Evolutionary conservation across 2,888 invertebrate genomes (phyloP), one percentile per base, ranked within the genome.

Genomic region (Drosophila rubida): DNA sequence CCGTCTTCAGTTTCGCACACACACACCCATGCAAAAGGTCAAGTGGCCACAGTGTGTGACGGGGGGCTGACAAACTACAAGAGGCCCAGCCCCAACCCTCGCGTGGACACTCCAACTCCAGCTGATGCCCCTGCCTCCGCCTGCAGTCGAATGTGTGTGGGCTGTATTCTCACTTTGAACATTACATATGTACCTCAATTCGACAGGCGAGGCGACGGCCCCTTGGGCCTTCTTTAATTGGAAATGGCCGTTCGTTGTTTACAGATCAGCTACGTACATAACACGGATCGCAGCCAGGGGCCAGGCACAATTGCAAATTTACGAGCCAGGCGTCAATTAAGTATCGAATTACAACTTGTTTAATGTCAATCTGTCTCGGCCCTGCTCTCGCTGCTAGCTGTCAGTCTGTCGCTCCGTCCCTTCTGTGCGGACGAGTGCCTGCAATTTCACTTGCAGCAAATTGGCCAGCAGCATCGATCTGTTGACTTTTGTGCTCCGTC

Each of bases 311-410:
- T 87, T 90, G 90, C 90, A 88, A 90, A 90, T 91, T 91, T 91
- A 91, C 91, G 91, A 91, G 87, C 89, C 87, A 88, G 90, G 90
- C 90, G 91, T 91, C 91, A 91, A 91, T 91, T 91, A 91, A 91
- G 91, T 91, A 91, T 91, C 91, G 90, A 91, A 91, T 91, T 91
- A 91, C 91, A 91, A 88, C 90, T 90, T 91, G 90, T 90, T 90
- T 91, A 90, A 89, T 90, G 91, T 90, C 91, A 90, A 88, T 86
- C 84, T 84, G 88, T 84, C 82, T 71, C 62, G 72, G 67, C 41
- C 58, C 44, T 53, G 41, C 72, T 72, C 58, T 70, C 53, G 53
- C 59, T 65, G 53, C 44, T n/a, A 35, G 65, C 69, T 58, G 62
- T 58, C 71, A 25, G 55, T 60, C 19, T 37, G 37, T 22, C 54